phyloP scores from a whole-genome alignment of 2,113 vertebrate genomes.

The Apodemus sylvaticus region DNA sequence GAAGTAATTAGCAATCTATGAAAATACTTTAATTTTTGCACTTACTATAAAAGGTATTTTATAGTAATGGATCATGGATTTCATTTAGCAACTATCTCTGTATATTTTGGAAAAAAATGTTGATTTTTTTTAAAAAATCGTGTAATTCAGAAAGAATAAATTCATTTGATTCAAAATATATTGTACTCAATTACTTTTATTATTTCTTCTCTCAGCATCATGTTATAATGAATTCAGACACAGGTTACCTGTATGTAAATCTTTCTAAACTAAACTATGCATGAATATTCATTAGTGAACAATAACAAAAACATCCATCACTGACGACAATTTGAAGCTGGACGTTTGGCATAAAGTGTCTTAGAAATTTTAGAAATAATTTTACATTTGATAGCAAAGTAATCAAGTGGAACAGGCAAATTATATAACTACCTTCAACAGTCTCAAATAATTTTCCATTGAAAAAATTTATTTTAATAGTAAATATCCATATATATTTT shows the following conservation, averaged over 20 bases:
- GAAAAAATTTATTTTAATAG: constrained; percentile 25
- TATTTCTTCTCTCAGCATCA: not conserved
- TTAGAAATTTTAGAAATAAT: constrained; percentile 48
- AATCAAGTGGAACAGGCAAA: constrained; percentile 41
- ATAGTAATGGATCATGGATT: not conserved
- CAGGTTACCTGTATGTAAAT: not conserved
- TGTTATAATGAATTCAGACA: not conserved
- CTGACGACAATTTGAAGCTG: not conserved
- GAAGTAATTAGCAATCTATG: not conserved
- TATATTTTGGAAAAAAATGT: constrained; percentile 29
- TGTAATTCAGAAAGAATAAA: constrained; percentile 14
- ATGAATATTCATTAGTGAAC: not conserved
- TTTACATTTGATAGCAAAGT: constrained; percentile 21
- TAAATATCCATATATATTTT: not conserved
- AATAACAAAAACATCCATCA: not conserved
- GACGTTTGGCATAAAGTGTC: not conserved
- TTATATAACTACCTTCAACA: constrained; percentile 48
- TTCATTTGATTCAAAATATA: not conserved
- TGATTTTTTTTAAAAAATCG: constrained; percentile 34
- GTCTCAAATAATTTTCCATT: constrained; percentile 40
- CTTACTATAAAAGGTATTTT: constrained; percentile 24
- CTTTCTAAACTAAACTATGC: not conserved
- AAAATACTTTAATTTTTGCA: constrained; percentile 28
- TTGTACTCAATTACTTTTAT: not conserved
- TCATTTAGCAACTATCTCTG: not conserved